phyloP scores from a whole-genome alignment of 1,140 invertebrate genomes.

The Platyura marginata region DNA sequence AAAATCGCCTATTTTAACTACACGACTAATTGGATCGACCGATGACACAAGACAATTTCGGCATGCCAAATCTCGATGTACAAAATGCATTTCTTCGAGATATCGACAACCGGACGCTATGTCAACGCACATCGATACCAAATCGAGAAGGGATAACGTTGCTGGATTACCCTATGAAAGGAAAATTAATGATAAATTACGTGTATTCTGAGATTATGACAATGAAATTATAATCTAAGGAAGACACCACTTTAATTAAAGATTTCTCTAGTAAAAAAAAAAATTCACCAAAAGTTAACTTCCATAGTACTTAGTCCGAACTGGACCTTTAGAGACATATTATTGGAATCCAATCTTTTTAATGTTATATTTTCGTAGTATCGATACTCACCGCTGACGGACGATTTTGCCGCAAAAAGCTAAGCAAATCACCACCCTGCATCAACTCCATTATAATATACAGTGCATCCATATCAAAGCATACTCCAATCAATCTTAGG shows the following conservation, averaged over 20 bases:
- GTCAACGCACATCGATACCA: conserved; percentile 84
- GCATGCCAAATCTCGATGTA: conserved; percentile 89
- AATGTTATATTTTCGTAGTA: too few species aligned
- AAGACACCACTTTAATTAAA: too few species aligned
- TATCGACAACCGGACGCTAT: conserved; percentile 86
- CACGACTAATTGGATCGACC: conserved; percentile 39
- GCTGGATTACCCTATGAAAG: conserved; percentile 26
- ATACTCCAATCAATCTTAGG: conserved; percentile 78
- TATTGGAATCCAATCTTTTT: too few species aligned
- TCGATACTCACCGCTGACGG: conserved; percentile 20
- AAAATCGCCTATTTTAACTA: conserved; percentile 95
- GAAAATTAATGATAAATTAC: background rate
- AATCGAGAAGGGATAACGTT: conserved; percentile 55
- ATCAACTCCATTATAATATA: conserved; percentile 93
- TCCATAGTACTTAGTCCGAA: too few species aligned
- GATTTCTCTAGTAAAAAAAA: too few species aligned
- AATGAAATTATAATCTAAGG: background rate
- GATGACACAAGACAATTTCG: conserved; percentile 81
- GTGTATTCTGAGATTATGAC: too few species aligned
- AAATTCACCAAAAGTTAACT: too few species aligned
- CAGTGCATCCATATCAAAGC: conserved; percentile 80
- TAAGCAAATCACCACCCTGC: conserved; percentile 87
- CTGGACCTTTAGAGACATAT: too few species aligned
- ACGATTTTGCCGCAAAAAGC: conserved; percentile 64
- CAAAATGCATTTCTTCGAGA: conserved; percentile 86